phyloP scores from a whole-genome alignment of 2,797 vertebrate genomes.

The Astyanax mexicanus region DNA sequence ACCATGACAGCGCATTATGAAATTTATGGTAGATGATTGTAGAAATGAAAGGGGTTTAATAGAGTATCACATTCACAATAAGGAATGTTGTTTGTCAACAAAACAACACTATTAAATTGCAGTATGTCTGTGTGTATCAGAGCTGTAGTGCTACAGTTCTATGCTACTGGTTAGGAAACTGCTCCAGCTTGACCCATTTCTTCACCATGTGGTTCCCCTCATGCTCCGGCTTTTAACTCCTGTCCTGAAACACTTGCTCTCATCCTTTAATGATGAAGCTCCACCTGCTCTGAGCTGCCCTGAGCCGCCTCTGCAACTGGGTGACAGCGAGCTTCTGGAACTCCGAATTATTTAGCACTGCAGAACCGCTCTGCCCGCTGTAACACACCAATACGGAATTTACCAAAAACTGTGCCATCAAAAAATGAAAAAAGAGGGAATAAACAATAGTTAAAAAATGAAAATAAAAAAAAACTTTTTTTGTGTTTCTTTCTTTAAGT shows the following conservation, averaged over 20 bases:
- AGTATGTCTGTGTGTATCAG: no score
- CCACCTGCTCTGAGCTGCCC: not conserved
- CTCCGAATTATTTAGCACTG: conserved; percentile 35
- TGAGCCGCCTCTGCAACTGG: not conserved
- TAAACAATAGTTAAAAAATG: no score
- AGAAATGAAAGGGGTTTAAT: no score
- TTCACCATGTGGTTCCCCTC: not conserved
- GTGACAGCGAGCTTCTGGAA: not conserved
- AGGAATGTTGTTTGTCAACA: no score
- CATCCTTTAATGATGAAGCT: conserved; percentile 12
- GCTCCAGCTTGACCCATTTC: not conserved
- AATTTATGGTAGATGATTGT: no score
- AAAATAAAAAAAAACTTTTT: no score
- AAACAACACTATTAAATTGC: no score
- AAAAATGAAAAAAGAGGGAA: no score
- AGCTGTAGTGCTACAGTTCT: not conserved
- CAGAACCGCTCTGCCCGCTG: conserved; percentile 8
- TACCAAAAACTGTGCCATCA: conserved; percentile 24
- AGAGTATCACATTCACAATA: no score
- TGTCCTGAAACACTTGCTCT: not conserved
- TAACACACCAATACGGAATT: conserved; percentile 23
- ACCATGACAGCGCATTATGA: no score
- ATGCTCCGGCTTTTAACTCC: not conserved
- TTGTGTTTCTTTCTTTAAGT: no score
- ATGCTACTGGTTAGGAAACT: not conserved